Evolutionary conservation across 1,140 invertebrate species (phyloP).

Genomic region (Atta texana): DNA sequence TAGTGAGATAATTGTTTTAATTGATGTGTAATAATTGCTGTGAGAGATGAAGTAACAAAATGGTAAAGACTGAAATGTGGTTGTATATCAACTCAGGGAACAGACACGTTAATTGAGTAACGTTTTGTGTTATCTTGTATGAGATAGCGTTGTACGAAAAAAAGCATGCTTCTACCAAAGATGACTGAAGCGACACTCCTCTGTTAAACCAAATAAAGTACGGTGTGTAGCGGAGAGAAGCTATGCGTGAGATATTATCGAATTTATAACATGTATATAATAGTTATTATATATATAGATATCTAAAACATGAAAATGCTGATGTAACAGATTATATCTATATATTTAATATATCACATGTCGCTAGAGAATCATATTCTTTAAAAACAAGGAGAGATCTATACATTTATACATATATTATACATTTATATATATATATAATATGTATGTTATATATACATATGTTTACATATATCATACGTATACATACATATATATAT

Average conservation of each 20-base stretch:
- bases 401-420: slow-evolving; percentile 69
- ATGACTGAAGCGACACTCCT: slow-evolving; percentile 81
- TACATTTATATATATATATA: slow-evolving; percentile 57
- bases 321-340: slow-evolving; percentile 55
- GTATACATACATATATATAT: slow-evolving; percentile 71
- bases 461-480: slow-evolving; percentile 71
- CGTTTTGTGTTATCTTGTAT: slow-evolving; percentile 74
- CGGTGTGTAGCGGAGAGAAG: slow-evolving; percentile 28
- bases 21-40: slow-evolving; percentile 74
- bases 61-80: slow-evolving; percentile 83
- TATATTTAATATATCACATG: slow-evolving; percentile 43
- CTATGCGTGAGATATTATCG: slow-evolving; percentile 46
- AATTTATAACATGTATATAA: slow-evolving; percentile 56
- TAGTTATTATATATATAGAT: slow-evolving; percentile 36
- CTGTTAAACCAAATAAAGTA: slow-evolving; percentile 67
- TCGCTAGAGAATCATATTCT: slow-evolving; percentile 53
- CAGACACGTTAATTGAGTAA: slow-evolving; percentile 75
- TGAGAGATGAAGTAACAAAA: slow-evolving; percentile 71
- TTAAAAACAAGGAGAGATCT: slow-evolving; percentile 51
- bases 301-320: slow-evolving; percentile 61
- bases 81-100: slow-evolving; percentile 84
- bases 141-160: slow-evolving; percentile 63
- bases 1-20: slow-evolving; percentile 73
- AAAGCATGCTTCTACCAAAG: slow-evolving; percentile 81
- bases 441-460: slow-evolving; percentile 70